phyloP scores from a whole-genome alignment of 2,888 invertebrate genomes.

The Phortica magna region DNA sequence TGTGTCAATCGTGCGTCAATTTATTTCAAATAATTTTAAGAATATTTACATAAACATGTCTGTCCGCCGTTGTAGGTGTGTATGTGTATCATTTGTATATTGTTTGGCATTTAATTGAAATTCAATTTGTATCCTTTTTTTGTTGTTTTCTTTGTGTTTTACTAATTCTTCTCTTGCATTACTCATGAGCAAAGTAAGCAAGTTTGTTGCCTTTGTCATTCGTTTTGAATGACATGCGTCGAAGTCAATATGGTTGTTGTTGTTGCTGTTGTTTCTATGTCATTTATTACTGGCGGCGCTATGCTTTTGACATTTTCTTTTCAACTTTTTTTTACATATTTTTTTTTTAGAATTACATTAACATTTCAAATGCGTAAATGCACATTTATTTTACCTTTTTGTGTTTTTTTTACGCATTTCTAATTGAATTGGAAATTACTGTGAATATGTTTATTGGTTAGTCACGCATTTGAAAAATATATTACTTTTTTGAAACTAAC shows the following conservation, averaged over 20 bases:
- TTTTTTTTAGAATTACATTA: slow-evolving; percentile 60
- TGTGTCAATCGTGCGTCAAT: slow-evolving; percentile 53
- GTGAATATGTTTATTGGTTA: slow-evolving; percentile 53
- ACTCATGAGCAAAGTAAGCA: neutral
- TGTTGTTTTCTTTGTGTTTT: slow-evolving; percentile 37
- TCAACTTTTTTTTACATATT: slow-evolving; percentile 54
- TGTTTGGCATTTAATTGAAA: slow-evolving; percentile 49
- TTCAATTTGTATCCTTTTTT: slow-evolving; percentile 34
- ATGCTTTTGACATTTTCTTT: slow-evolving; percentile 41
- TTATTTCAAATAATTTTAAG: slow-evolving; percentile 28
- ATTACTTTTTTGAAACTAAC: neutral
- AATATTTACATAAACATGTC: neutral
- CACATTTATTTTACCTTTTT: slow-evolving; percentile 26
- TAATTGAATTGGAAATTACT: slow-evolving; percentile 58
- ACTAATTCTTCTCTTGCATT: slow-evolving; percentile 31
- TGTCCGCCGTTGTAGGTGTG: neutral
- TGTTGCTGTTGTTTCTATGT: neutral
- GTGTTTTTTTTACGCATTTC: slow-evolving; percentile 19
- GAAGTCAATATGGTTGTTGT: neutral
- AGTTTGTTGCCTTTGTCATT: slow-evolving; percentile 10
- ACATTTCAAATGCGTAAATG: slow-evolving; percentile 53
- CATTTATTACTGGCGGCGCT: slow-evolving; percentile 48
- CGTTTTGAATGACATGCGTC: neutral
- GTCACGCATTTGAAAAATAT: slow-evolving; percentile 51
- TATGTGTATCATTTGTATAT: slow-evolving; percentile 48